Evolutionary conservation across 2,113 vertebrate genomes (phyloP).

Genomic region (Heterotilapia buettikoferi): DNA sequence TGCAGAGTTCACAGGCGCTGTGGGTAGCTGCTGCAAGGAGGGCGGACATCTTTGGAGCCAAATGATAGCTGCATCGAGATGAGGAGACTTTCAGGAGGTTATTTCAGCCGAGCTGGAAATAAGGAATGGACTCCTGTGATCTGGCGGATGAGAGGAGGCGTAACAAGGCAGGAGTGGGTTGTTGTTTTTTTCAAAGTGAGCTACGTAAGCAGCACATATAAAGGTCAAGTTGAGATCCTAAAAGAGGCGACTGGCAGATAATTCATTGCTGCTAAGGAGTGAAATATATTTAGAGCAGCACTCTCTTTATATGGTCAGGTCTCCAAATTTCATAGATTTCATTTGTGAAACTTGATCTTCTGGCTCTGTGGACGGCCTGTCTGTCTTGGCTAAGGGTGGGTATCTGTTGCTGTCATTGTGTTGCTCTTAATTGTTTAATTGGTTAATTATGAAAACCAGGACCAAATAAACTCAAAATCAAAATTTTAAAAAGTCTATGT

Average conservation of each 20-base stretch:
- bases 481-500: not conserved
- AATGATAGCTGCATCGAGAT: slow-evolving; percentile 47
- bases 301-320: not conserved
- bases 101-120: slow-evolving; percentile 15
- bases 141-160: not conserved
- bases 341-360: not conserved
- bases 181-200: rapidly evolving
- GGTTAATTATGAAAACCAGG: not conserved
- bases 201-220: not conserved
- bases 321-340: not conserved
- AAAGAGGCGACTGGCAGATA: not conserved
- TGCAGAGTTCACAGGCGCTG: too few species aligned
- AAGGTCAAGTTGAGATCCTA: not conserved
- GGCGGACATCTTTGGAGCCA: slow-evolving; percentile 42
- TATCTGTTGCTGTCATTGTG: not conserved
- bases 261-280: not conserved
- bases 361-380: not conserved
- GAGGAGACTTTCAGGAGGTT: slow-evolving; percentile 43
- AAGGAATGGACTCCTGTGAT: slow-evolving; percentile 2
- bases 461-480: not conserved
- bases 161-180: slow-evolving; percentile 8
- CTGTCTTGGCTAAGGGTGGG: not conserved
- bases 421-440: not conserved
- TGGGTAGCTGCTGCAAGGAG: slow-evolving; percentile 53
- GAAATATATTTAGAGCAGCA: not conserved